Evolutionary conservation across 1,140 invertebrate species (phyloP), one percentile per base, ranked within the genome.

Genomic region (Drosophila teissieri): DNA sequence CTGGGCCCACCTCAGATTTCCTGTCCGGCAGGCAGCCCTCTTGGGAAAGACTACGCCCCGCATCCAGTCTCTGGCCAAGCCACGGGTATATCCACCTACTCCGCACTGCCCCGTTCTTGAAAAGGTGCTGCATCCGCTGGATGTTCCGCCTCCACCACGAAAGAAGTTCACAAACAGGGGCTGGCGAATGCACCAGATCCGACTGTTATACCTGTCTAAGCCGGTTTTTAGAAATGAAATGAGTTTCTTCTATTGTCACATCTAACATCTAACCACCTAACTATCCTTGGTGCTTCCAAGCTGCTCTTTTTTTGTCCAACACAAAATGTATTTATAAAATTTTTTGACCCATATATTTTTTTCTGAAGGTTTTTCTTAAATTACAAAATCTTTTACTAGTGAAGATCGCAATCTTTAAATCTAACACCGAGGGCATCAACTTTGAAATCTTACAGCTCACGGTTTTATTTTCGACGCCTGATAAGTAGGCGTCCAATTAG

Each of bases 1-100:
- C 54, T 86, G 81, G 81, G 44, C 68, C 8, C 60, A 77, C 14
- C 17, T 78, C 6, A 63, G 82, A 0, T 86, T 86, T 60, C 82
- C 80, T 4, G 51, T 85, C 15, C 44, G 65, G 2, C 60, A 45
- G n/a, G 52, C 52, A 5, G 78, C 81, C 2, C 49, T 78, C 0
- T 14, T 19, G 1, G 78, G 53, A 3, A 53, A 46, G 1, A 31
- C 55, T 7, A 53, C 78, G 2, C 53, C 62, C 11, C 79, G 78
- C 37, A 69, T 80, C 8, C 11, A 72, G 4, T 61, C 34, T 42
- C 44, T 86, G 49, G 37, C 82, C 19, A 61, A 72, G 31, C 80
- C 82, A 2, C 57, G 63, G 4, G 8, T 22, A 10, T 48, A 40
- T 11, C 70, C 80, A 17, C 62, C 63, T 6, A 3, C 39, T 7